Evolutionary conservation across 2,113 vertebrate species (phyloP).

Genomic region (Boleophthalmus pectinirostris): DNA sequence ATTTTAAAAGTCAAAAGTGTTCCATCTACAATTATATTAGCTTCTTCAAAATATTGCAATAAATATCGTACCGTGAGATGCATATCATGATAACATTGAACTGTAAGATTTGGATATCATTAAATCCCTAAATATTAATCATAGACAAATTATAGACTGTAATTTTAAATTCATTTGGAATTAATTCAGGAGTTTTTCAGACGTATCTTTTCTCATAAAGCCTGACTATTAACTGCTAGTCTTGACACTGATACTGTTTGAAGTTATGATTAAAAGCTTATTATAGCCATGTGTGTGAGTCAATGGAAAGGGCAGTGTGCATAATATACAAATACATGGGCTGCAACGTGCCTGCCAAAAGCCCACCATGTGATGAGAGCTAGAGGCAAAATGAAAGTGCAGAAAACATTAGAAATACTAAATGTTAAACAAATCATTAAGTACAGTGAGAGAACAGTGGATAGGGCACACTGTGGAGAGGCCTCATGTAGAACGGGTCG

Average conservation of each 20-base stretch:
- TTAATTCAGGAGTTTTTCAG: background rate
- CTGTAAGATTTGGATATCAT: no score
- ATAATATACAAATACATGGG: conserved; percentile 7
- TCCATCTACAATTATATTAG: no score
- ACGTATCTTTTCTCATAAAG: background rate
- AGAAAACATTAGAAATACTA: conserved; percentile 61
- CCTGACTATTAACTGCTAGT: background rate
- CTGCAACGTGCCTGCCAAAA: conserved; percentile 47
- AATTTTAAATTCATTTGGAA: background rate
- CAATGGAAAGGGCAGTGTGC: conserved; percentile 20
- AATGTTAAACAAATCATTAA: conserved; percentile 73
- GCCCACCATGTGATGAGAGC: conserved; percentile 51
- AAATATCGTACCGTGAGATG: no score
- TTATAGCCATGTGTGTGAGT: background rate
- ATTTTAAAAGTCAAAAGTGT: no score
- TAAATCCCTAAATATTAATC: no score
- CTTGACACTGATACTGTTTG: background rate
- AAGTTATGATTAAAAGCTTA: conserved; percentile 4
- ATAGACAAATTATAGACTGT: no score
- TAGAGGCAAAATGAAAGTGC: conserved; percentile 48
- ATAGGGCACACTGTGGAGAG: conserved; percentile 52
- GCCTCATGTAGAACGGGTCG: conserved; percentile 48
- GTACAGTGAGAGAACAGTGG: conserved; percentile 61
- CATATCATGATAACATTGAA: no score
- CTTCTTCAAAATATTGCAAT: no score